Base-by-base conservation (phyloP, 2,888 invertebrate species). In the Loripinus fragilis region DNA sequence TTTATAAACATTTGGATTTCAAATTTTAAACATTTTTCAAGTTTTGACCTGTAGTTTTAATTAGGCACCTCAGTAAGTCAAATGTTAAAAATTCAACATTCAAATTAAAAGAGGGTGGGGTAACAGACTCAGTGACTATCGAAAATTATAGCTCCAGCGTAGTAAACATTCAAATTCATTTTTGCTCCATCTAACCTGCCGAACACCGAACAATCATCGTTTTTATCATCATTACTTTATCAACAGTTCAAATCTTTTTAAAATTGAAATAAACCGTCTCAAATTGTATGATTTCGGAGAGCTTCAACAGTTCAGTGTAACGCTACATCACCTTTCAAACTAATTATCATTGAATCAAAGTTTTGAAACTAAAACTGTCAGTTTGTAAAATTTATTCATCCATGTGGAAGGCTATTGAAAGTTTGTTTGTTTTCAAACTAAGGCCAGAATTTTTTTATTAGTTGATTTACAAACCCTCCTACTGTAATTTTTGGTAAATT, bases 311-410 rank as follows among this genome's bases (percentile, higher is more conserved):
- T 52, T 25, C 45, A 17, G 45, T 45, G 45, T 45, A 45, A 45
- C 45, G 45, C 45, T 45, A 52, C 52, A 52, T 52, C 52, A 52
- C 52, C 52, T 52, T 52, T 52, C n/a, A 52, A 52, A 52, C 23
- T 60, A 33, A 60, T 60, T 60, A 60, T 60, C 60, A 17, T 33
- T 60, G 33, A 60, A 60, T 60, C 60, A 60, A 60, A 33, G 20
- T 60, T 60, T 60, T 30, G 60, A 60, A 60, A 60, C 60, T 60
- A 60, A 60, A 60, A 60, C 60, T 60, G 60, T 60, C 60, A 60
- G 33, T 60, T 60, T 60, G 60, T 60, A 15, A 60, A 33, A 33
- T 15, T 33, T 60, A 20, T 20, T 33, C 33, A 60, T 33, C 17
- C 10, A 20, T 33, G 23, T 33, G 60, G 60, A 60, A 60, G 60